Evolutionary conservation across 2,113 vertebrate genomes (phyloP).

Genomic region (Aphelocoma coerulescens): DNA sequence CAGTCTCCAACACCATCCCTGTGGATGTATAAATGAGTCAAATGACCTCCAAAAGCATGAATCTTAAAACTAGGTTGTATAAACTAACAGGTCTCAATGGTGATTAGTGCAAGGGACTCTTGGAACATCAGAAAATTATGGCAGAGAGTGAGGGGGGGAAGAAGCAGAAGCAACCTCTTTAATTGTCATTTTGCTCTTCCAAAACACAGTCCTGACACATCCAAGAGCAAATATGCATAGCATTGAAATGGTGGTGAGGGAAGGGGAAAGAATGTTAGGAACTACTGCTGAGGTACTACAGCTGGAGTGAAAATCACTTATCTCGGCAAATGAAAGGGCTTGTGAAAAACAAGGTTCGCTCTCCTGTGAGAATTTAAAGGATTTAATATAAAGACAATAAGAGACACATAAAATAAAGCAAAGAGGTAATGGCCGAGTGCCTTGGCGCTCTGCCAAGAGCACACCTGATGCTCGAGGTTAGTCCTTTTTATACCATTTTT

Average conservation of each 20-base stretch:
- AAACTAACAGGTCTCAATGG: not conserved
- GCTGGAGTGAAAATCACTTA: not conserved
- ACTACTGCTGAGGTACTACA: not conserved
- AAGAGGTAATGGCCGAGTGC: too few relatives aligned
- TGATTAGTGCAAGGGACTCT: not conserved
- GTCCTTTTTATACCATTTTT: too few relatives aligned
- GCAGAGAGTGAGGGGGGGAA: too few relatives aligned
- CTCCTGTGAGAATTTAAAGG: too few relatives aligned
- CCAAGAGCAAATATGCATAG: not conserved
- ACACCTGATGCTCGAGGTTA: too few relatives aligned
- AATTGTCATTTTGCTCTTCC: not conserved
- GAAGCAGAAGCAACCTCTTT: not conserved
- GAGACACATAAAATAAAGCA: too few relatives aligned
- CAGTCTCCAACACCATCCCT: not conserved
- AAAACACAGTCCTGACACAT: not conserved
- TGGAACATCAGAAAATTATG: not conserved
- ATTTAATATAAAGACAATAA: too few relatives aligned
- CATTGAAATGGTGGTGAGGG: not conserved
- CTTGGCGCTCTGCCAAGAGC: too few relatives aligned
- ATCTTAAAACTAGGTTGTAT: conserved; percentile 2
- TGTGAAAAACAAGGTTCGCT: too few relatives aligned
- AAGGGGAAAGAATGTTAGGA: not conserved
- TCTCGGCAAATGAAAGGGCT: not conserved
- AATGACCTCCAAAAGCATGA: conserved; percentile 27
- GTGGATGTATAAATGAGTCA: conserved; percentile 23